phyloP scores from a whole-genome alignment of 2,888 invertebrate species.

The Thelaira solivaga region DNA sequence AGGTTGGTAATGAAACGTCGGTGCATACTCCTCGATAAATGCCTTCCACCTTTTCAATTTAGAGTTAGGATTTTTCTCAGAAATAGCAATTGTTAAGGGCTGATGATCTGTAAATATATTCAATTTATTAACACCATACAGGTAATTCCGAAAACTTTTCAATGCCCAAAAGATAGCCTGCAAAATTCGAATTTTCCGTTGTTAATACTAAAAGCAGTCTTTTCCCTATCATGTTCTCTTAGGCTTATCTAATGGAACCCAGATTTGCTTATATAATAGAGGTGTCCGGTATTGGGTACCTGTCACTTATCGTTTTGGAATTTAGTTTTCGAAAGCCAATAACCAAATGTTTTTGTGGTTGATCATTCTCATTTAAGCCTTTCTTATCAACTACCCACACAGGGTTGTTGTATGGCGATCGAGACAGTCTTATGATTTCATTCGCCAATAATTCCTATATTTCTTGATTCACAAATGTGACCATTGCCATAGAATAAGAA shows the following conservation, averaged over 20 bases:
- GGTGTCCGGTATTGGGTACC: not conserved
- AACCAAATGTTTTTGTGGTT: too few relatives aligned
- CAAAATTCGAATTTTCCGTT: not conserved
- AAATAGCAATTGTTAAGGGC: slow-evolving; percentile 32
- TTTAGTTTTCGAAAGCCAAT: not conserved
- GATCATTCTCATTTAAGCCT: too few relatives aligned
- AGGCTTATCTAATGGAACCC: too few relatives aligned
- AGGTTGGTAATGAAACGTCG: not conserved
- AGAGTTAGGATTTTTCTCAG: slow-evolving; percentile 18
- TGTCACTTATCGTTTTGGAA: not conserved
- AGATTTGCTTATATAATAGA: too few relatives aligned
- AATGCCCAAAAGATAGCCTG: not conserved
- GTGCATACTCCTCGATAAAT: slow-evolving; percentile 25
- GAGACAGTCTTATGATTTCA: not conserved
- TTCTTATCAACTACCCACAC: not conserved
- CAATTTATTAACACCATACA: slow-evolving; percentile 11
- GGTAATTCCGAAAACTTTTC: slow-evolving; percentile 9
- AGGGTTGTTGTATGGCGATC: not conserved
- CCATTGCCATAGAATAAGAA: not conserved
- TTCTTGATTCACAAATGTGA: not conserved
- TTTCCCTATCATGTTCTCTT: not conserved
- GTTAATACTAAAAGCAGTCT: not conserved
- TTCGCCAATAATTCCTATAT: not conserved
- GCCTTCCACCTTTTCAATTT: slow-evolving; percentile 36
- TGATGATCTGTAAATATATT: slow-evolving; percentile 16